Evolutionary conservation across 2,113 vertebrate genomes (phyloP), one percentile per base, ranked within the genome.

Genomic region (Piaya cayana): DNA sequence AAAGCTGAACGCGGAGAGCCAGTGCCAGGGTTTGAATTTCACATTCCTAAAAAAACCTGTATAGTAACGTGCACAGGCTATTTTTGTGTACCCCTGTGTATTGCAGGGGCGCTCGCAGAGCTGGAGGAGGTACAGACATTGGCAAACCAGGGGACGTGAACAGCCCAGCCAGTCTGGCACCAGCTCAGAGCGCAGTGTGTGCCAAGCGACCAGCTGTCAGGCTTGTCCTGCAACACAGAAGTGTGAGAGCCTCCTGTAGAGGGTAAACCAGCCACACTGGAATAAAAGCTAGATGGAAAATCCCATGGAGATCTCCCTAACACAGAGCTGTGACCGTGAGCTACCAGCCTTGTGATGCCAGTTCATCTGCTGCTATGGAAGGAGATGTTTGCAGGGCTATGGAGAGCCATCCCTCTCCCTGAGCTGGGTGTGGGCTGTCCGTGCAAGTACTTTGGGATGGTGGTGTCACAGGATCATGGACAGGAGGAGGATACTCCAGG

Each of bases 41-140:
- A 13, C 21, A 2, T 80, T 60, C 29, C 37, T 25, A 12, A 22
- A 12, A 12, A 52, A 25, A 25, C 6, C 29, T 30, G 18, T 39
- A 52, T 60, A 8, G 17, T 12, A 1, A 4, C 0, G 5, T 9
- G 19, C 7, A 1, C 15, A 8, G 18, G 1, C 15, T 5, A 4
- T 30, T 26, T 30, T 10, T 16, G 4, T 14, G 3, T 6, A 2
- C 34, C 22, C 22, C 12, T 37, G 20, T 55, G 30, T 15, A 0
- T 27, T 6, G n/a, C 34, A 23, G 26, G 20, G 68, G 39, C 5
- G 50, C 9, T 8, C 16, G 1, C 21, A 5, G 43, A 3, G 12
- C 1, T 7, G 13, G 9, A 25, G 59, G 34, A 37, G 64, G 43
- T 9, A 1, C 47, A 12, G 47, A 49, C 21, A 21, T 49, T 23